These are phyloP conservation scores for Neostethus bicornis DNA, from an alignment of 2,797 vertebrate species.

Conservation along the genomic window DNA sequence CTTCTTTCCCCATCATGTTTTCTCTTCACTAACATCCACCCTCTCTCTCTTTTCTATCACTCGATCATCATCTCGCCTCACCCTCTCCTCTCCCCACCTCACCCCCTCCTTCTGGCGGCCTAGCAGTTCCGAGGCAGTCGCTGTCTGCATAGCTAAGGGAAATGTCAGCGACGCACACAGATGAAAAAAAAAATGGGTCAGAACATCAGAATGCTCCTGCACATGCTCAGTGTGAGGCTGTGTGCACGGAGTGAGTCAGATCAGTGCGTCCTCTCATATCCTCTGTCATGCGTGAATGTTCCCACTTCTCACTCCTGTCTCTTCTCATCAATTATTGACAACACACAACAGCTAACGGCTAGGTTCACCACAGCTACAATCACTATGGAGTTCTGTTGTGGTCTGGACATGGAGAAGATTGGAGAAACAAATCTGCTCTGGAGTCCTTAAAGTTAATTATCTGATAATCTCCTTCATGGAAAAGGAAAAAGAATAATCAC, in stretches of 20 bases:
- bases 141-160: constrained; percentile 77
- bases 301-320: constrained; percentile 74
- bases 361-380: constrained; percentile 42
- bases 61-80: neutral
- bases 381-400: constrained; percentile 30
- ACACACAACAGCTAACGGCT: constrained; percentile 61
- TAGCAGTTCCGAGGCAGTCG: constrained; percentile 74
- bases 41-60: constrained; percentile 42
- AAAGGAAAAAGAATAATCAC: neutral
- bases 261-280: constrained; percentile 61
- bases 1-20: constrained; percentile 14
- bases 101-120: constrained; percentile 67
- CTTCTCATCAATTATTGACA: constrained; percentile 77
- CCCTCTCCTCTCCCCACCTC: constrained; percentile 4
- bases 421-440: constrained; percentile 24
- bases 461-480: neutral
- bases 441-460: constrained; percentile 20
- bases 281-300: constrained; percentile 64
- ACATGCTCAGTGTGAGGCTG: constrained; percentile 70
- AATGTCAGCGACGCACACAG: constrained; percentile 71
- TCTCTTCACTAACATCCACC: constrained; percentile 24
- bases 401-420: constrained; percentile 40
- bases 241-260: constrained; percentile 59
- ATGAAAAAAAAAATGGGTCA: constrained; percentile 80
- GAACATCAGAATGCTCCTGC: constrained; percentile 65